phyloP scores from a whole-genome alignment of 2,797 vertebrate genomes.

The Sebastes paucispinis region DNA sequence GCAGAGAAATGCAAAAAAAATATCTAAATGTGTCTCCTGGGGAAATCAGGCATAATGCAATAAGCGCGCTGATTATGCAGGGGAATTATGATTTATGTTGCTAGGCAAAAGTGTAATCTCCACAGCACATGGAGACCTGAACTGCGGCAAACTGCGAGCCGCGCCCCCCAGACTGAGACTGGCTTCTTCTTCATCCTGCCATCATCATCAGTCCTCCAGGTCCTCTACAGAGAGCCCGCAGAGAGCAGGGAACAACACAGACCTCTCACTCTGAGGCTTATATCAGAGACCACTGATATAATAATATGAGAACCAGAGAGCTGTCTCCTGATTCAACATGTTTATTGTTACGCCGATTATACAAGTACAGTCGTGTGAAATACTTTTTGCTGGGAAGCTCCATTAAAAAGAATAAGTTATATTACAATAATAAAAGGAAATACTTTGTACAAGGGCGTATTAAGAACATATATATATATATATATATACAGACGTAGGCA shows the following conservation, averaged over 20 bases:
- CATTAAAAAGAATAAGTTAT: no score
- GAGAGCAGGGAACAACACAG: conserved; percentile 9
- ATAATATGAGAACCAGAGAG: background rate
- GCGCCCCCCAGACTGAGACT: conserved; percentile 77
- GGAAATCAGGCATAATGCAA: background rate
- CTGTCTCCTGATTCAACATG: background rate
- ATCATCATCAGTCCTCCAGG: conserved; percentile 79
- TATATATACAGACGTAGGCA: no score
- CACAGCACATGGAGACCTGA: conserved; percentile 70
- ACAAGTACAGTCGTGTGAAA: no score
- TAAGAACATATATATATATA: no score
- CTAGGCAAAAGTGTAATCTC: conserved; percentile 73
- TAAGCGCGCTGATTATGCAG: conserved; percentile 22
- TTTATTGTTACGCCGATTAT: no score
- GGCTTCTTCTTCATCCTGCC: conserved; percentile 50
- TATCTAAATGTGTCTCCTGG: background rate
- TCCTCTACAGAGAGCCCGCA: conserved; percentile 70
- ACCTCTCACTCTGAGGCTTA: conserved; percentile 53
- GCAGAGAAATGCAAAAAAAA: background rate
- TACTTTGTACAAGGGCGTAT: no score
- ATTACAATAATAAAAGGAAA: no score
- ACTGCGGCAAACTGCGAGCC: conserved; percentile 83
- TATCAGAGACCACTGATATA: background rate
- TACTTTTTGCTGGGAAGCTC: no score
- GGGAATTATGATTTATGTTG: conserved; percentile 71